Percentiles rank a stretch among this genome's conserved stretches.
These are phyloP conservation scores for rat (Rattus norvegicus) DNA, from an alignment of 2,113 vertebrate species.

Conservation along the genomic window GRCr8 NC_086028.1:30871001-30871500, in stretches of 20 bases:
- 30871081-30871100: background rate
- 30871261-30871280: background rate
- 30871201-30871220: background rate
- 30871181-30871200: background rate
- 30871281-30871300: background rate
- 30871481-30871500: background rate
- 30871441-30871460: background rate
- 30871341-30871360: background rate
- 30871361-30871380: background rate
- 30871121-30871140: background rate
- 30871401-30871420: background rate
- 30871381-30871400: background rate
- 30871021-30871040: background rate
- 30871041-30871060: background rate
- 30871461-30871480: background rate
- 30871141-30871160: background rate
- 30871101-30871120: too few species aligned
- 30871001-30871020: background rate
- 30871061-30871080: background rate
- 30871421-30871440: background rate
- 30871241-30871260: background rate
- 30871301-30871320: too few species aligned
- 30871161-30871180: background rate
- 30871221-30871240: background rate
- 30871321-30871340: rapidly evolving